Base-by-base conservation (phyloP, 2,888 invertebrate species). In the Eudemis profundana region DNA sequence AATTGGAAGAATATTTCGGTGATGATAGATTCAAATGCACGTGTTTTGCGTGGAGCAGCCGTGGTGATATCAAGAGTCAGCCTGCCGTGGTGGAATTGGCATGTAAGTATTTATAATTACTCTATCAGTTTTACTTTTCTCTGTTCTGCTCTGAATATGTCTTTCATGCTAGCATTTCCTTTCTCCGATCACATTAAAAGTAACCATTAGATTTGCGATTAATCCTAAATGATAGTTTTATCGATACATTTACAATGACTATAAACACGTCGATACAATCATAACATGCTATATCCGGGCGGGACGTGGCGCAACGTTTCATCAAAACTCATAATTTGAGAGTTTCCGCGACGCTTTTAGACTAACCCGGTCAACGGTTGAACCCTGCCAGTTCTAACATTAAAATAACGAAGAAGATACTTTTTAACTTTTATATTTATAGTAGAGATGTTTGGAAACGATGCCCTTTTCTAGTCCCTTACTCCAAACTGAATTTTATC, bases 1-100 rank as follows among this genome's bases (percentile, higher is more conserved):
- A 97, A 83, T 96, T 99, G 73, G 98, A 98, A 80, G 98, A 98
- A 83, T 98, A 97, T 89, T 97, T 97, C 79, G 97, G 97, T 68
- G 95, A 96, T 79, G 97, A 97, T 63, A 95, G 96, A 74, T 98
- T 97, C 86, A 97, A 96, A 77, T 99, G 99, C 89, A 97, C 98
- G 77, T 99, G 99, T 84, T 95, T 96, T 79, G 99, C 99, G 36
- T 98, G 97, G 96, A 96, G 96, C 69, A 96, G 97, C 70, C 94
- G 96, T 66, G 97, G 97, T 12, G 95, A 96, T 75, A 96, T 97
- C 75, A 95, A 95, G 83, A 98, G 98, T 89, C 97, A 97, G 81
- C 94, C 96, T 17, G 98, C 98, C 47, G 94, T 95, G 62, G 95
- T 99, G 60, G 96, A 97, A 88, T 95, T 98, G 78, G 98, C 99